These are phyloP conservation scores for Drosophila cognata DNA, from an alignment of 2,888 invertebrate genomes.

Conservation along the genomic window DNA sequence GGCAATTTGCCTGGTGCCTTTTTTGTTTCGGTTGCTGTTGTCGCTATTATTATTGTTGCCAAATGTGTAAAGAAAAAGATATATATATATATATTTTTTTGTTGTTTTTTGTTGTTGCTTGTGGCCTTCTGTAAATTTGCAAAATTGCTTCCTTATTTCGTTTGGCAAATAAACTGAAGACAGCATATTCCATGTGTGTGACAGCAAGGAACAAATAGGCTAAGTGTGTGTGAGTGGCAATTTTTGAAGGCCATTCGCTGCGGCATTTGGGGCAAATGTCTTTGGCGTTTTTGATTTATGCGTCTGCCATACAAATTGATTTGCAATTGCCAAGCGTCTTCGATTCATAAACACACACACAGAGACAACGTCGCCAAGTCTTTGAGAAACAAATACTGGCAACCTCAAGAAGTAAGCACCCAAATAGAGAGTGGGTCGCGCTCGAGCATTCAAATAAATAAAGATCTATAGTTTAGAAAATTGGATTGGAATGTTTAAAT, in stretches of 20 bases:
- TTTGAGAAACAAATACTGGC: constrained; percentile 9
- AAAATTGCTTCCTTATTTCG: constrained; percentile 81
- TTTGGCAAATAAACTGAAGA: constrained; percentile 74
- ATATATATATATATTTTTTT: constrained; percentile 23
- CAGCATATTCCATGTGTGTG: constrained; percentile 45
- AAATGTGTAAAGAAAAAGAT: constrained; percentile 50
- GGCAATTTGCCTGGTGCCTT: constrained; percentile 48
- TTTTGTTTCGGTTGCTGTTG: constrained; percentile 14
- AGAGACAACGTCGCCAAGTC: constrained; percentile 11
- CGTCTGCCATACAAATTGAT: constrained; percentile 69
- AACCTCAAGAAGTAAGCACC: not conserved
- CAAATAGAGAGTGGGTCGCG: not conserved
- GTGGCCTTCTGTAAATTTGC: constrained; percentile 72
- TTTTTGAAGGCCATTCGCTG: constrained; percentile 57
- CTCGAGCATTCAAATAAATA: not conserved
- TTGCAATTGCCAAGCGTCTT: constrained; percentile 64
- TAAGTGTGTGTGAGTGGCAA: constrained; percentile 32
- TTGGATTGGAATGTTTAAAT: not conserved
- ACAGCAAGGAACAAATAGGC: not conserved
- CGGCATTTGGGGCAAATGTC: constrained; percentile 69
- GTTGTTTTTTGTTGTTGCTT: constrained; percentile 24
- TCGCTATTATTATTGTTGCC: constrained; percentile 45
- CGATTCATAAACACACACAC: constrained; percentile 32
- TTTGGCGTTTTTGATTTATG: constrained; percentile 72
- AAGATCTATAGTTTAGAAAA: not conserved